Percentiles rank a stretch among this genome's conserved stretches.
Conservation (phyloP, 2,888 invertebrate species). For the Patella depressa region DNA sequence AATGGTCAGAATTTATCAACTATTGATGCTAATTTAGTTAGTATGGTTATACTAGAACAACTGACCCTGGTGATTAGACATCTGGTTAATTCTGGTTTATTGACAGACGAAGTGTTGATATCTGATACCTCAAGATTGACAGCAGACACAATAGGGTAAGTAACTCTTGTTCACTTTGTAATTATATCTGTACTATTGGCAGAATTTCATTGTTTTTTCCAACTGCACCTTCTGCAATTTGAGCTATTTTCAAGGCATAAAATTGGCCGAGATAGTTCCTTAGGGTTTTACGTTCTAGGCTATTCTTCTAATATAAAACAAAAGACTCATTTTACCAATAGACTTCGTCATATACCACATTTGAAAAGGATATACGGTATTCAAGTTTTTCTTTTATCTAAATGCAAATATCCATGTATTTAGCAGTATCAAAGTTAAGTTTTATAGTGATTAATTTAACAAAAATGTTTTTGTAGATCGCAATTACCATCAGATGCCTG, state of each 20-base stretch:
- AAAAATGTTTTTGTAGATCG: constrained; percentile 36
- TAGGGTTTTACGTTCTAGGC: too few species aligned
- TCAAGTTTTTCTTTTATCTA: too few species aligned
- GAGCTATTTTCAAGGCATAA: not conserved
- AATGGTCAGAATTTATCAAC: constrained; percentile 35
- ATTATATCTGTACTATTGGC: not conserved
- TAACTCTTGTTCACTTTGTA: not conserved
- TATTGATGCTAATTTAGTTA: constrained; percentile 52
- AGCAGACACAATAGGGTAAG: constrained; percentile 45
- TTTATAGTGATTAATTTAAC: too few species aligned
- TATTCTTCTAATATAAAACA: too few species aligned
- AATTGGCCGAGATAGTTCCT: too few species aligned
- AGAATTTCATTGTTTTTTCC: not conserved
- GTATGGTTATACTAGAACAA: constrained; percentile 62
- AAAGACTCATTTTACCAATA: too few species aligned
- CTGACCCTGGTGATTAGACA: constrained; percentile 50
- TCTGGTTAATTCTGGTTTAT: constrained; percentile 51
- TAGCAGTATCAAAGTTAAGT: too few species aligned
- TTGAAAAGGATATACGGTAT: too few species aligned
- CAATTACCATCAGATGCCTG: constrained; percentile 50
- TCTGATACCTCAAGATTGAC: constrained; percentile 24
- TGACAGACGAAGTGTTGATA: constrained; percentile 51
- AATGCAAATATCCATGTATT: too few species aligned
- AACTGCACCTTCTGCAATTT: not conserved
- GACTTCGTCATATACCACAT: too few species aligned